Evolutionary conservation across 2,888 invertebrate species (phyloP).

Genomic region (Eubasilissa splendida): DNA sequence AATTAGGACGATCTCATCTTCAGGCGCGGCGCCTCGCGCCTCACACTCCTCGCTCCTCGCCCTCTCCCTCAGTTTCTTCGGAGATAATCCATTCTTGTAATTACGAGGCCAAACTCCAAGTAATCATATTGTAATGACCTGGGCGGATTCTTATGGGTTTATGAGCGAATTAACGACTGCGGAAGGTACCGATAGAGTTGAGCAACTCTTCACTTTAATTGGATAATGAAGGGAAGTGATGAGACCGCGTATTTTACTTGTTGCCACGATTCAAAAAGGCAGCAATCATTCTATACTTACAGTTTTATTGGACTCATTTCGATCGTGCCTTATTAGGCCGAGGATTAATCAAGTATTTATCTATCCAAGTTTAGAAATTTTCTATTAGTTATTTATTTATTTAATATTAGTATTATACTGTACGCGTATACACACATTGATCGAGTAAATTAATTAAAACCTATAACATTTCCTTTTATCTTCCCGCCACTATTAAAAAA

Average conservation of each 20-base stretch:
- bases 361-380: too few species aligned
- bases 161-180: conserved; percentile 22
- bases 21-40: too few species aligned
- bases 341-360: neutral
- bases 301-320: neutral
- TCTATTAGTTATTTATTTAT: too few species aligned
- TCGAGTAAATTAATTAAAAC: too few species aligned
- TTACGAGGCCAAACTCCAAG: conserved; percentile 29
- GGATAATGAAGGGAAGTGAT: conserved; percentile 38
- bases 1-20: neutral
- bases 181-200: conserved; percentile 8
- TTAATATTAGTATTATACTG: too few species aligned
- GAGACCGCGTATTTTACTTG: conserved; percentile 33
- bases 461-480: too few species aligned
- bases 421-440: too few species aligned
- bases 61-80: neutral
- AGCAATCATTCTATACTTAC: conserved; percentile 32
- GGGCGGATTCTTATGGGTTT: conserved; percentile 25
- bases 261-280: conserved; percentile 31
- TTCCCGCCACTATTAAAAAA: too few species aligned
- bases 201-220: conserved; percentile 30
- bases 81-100: conserved; percentile 30
- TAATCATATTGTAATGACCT: conserved; percentile 31
- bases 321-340: conserved; percentile 13
- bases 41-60: neutral